Percentiles rank a stretch among this genome's conserved stretches.
phyloP scores from a whole-genome alignment of 30 jellyfish, hydroid and myxozoan species.

The Aurelia sp. region DNA sequence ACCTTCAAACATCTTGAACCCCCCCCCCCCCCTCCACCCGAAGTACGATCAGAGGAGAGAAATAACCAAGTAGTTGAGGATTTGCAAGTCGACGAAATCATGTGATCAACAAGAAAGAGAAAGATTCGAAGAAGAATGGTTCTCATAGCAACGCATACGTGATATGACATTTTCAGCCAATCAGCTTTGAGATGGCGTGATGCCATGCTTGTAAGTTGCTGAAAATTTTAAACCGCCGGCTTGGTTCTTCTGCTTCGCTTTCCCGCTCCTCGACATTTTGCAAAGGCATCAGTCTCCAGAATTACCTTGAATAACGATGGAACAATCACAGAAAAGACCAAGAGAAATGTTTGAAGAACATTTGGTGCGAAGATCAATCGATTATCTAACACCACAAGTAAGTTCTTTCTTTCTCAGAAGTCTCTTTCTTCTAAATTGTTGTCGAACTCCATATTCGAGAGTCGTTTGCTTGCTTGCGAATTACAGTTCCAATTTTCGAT shows the following conservation, averaged over 20 bases:
- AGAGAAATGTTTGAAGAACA: conserved; percentile 38
- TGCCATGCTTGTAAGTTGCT: neutral
- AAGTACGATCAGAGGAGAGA: too few relatives aligned
- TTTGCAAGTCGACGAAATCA: neutral
- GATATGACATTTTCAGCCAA: conserved; percentile 3
- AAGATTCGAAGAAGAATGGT: neutral
- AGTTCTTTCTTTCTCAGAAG: conserved; percentile 1
- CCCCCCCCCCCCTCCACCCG: too few relatives aligned
- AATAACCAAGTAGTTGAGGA: too few relatives aligned
- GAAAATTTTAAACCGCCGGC: too few relatives aligned
- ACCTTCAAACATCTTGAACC: too few relatives aligned
- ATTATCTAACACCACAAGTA: conserved; percentile 67
- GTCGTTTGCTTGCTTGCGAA: neutral
- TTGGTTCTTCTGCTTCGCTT: too few relatives aligned
- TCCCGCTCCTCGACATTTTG: too few relatives aligned
- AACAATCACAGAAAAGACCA: conserved; percentile 27
- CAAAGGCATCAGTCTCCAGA: too few relatives aligned
- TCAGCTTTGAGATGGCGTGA: conserved; percentile 15
- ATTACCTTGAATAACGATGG: neutral
- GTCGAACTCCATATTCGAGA: conserved; percentile 43
- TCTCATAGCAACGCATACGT: conserved; percentile 15
- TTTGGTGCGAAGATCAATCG: conserved; percentile 51
- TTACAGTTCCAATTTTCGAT: conserved; percentile 70
- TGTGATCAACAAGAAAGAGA: neutral
- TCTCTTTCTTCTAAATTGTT: neutral